Conservation (phyloP, 2,888 invertebrate species). For the Papilio protenor region DNA sequence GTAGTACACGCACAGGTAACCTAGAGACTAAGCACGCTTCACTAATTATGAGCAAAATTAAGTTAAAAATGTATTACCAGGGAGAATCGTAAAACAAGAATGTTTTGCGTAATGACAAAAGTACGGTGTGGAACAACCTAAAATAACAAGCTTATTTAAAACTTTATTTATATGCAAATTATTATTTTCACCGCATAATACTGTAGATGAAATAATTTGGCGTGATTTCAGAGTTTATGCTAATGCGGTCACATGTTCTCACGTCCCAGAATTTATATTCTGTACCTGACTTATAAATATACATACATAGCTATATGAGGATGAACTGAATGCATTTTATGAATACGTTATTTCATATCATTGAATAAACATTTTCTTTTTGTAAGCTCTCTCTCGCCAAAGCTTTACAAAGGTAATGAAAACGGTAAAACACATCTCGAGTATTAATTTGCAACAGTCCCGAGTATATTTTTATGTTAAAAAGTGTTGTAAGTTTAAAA, state of each 20-base stretch:
- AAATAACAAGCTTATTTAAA: slow-evolving; percentile 18
- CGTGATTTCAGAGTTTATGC: slow-evolving; percentile 17
- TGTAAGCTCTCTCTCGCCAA: background rate
- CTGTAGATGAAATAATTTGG: background rate
- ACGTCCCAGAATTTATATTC: background rate
- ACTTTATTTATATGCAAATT: slow-evolving; percentile 22
- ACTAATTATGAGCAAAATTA: background rate
- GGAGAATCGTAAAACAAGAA: slow-evolving; percentile 20
- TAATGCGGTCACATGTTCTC: slow-evolving; percentile 7
- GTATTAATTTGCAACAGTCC: no score
- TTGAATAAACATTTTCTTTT: slow-evolving; percentile 14
- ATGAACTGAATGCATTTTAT: slow-evolving; percentile 16
- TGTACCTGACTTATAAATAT: background rate
- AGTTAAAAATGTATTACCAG: background rate
- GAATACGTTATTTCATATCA: slow-evolving; percentile 14
- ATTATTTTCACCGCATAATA: slow-evolving; percentile 18
- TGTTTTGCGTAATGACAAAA: slow-evolving; percentile 13
- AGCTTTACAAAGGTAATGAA: background rate
- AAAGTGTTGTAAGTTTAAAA: no score
- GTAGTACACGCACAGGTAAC: background rate
- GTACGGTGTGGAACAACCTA: slow-evolving; percentile 14
- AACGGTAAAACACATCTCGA: background rate
- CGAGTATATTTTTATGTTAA: no score
- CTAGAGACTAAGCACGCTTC: background rate
- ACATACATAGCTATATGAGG: background rate